Conservation (phyloP, 2,888 invertebrate species). For the Drymonia ruficornis region DNA sequence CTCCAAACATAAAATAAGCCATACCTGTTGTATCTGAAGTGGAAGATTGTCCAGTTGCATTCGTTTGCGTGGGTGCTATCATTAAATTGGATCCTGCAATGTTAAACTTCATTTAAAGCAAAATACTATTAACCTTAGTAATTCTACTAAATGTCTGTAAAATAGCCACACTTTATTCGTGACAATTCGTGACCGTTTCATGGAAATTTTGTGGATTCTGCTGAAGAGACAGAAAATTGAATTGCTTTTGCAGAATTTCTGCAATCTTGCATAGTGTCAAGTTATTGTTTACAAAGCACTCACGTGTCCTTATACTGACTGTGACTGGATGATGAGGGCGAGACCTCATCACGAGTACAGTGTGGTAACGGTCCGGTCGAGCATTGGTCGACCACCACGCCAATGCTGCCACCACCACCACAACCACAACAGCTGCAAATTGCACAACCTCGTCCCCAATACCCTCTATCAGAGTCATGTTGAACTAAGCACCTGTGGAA, state of each 20-base stretch:
- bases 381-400: conserved; percentile 92
- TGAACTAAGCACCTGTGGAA: conserved; percentile 46
- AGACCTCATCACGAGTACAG: conserved; percentile 86
- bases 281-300: too few relatives aligned
- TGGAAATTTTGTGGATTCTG: too few relatives aligned
- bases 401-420: conserved; percentile 86
- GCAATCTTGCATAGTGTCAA: too few relatives aligned
- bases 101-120: neutral
- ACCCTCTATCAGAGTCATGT: conserved; percentile 92
- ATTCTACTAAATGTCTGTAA: too few relatives aligned
- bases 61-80: conserved; percentile 45
- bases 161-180: too few relatives aligned
- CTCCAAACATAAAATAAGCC: neutral
- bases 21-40: conserved; percentile 48
- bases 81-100: conserved; percentile 55
- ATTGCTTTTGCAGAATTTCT: too few relatives aligned
- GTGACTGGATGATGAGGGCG: conserved; percentile 68
- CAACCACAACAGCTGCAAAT: conserved; percentile 85
- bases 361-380: conserved; percentile 87
- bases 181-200: too few relatives aligned
- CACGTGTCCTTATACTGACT: conserved; percentile 69
- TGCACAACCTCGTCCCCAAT: conserved; percentile 93
- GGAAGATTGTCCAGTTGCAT: conserved; percentile 35
- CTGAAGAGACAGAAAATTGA: too few relatives aligned
- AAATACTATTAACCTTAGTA: too few relatives aligned